phyloP scores from a whole-genome alignment of 2,113 vertebrate species.

The Mustelus asterias region DNA sequence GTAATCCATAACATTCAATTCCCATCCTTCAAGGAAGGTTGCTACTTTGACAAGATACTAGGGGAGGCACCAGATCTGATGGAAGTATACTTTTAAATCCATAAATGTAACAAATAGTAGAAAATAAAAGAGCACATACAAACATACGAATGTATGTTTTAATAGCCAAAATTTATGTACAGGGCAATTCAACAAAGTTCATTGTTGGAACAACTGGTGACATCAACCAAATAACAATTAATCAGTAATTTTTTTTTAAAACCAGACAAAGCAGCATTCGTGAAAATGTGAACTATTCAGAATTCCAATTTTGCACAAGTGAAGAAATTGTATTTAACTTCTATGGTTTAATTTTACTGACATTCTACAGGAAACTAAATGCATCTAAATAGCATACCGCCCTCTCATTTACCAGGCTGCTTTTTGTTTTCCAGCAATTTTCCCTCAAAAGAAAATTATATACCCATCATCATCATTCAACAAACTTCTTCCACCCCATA shows the following conservation, averaged over 20 bases:
- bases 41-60: background rate
- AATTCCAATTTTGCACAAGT: background rate
- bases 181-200: background rate
- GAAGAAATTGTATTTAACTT: background rate
- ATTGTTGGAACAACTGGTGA: background rate
- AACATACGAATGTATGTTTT: background rate
- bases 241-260: background rate
- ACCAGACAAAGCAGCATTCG: background rate
- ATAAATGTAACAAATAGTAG: background rate
- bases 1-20: background rate
- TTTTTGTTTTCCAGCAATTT: conserved; percentile 20
- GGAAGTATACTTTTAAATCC: background rate
- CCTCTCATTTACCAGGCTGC: background rate
- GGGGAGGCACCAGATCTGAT: background rate
- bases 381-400: background rate
- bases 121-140: background rate
- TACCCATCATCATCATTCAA: conserved; percentile 27
- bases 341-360: conserved; percentile 9
- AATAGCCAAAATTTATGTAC: background rate
- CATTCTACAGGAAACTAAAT: background rate
- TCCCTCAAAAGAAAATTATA: background rate
- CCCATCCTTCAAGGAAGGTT: background rate
- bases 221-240: background rate
- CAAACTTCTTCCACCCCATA: conserved; percentile 31
- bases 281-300: background rate